phyloP scores from a whole-genome alignment of 1,140 invertebrate genomes.

The Probaryconus sp. region DNA sequence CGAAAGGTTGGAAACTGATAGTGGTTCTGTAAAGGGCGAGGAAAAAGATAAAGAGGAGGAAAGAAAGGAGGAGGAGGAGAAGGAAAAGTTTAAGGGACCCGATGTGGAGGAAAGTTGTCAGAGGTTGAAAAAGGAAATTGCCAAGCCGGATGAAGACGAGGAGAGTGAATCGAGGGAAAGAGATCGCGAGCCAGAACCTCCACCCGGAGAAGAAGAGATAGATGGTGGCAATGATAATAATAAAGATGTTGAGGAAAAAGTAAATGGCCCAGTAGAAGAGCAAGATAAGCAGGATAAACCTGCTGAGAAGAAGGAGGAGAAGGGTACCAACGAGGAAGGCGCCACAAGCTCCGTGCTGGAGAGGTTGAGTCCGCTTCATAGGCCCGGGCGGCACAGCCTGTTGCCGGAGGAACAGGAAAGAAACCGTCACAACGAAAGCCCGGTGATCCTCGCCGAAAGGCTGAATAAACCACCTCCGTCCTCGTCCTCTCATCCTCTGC shows the following conservation, averaged over 20 bases:
- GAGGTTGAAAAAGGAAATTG: constrained; percentile 40
- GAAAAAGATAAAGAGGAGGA: constrained; percentile 40
- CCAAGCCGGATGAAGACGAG: constrained; percentile 70
- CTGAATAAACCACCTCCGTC: constrained; percentile 70
- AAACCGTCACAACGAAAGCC: constrained; percentile 76
- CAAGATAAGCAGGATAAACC: constrained; percentile 17
- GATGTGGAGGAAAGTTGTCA: constrained; percentile 65
- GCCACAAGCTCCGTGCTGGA: constrained; percentile 76
- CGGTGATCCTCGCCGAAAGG: constrained; percentile 74
- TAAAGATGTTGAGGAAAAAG: not conserved
- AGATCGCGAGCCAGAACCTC: constrained; percentile 74
- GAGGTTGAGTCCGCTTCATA: constrained; percentile 74
- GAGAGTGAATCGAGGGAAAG: constrained; percentile 73
- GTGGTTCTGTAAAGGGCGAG: constrained; percentile 34
- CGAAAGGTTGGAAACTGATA: constrained; percentile 57
- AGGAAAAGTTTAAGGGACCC: constrained; percentile 36
- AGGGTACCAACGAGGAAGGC: constrained; percentile 45
- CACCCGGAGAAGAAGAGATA: constrained; percentile 65
- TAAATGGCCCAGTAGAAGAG: constrained; percentile 32
- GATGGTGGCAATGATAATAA: no score
- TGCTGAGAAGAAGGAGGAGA: constrained; percentile 12
- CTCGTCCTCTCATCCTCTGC: constrained; percentile 59
- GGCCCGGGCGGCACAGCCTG: constrained; percentile 71
- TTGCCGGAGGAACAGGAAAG: constrained; percentile 75
- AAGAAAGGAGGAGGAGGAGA: constrained; percentile 41